Conservation (phyloP, 2,113 vertebrate species). For the Alces alces region DNA sequence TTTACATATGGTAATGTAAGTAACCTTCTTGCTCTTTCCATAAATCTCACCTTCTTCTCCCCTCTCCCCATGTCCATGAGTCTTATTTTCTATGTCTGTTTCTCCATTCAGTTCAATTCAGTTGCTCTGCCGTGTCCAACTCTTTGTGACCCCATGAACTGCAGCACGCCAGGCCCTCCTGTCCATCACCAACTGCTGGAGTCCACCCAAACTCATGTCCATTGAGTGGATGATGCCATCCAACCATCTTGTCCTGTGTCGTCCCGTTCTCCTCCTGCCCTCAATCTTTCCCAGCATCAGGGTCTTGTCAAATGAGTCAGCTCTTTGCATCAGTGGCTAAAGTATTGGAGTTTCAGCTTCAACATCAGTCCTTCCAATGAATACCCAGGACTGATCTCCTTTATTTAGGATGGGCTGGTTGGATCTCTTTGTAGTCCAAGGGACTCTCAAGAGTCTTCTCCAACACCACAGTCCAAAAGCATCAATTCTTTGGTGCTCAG, state of each 20-base stretch:
- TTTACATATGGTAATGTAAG: background rate
- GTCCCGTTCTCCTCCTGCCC: background rate
- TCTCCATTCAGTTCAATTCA: background rate
- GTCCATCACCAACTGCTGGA: background rate
- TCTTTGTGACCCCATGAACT: background rate
- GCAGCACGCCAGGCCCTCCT: background rate
- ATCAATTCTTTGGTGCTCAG: rapidly evolving
- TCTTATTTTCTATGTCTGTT: background rate
- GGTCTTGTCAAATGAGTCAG: background rate
- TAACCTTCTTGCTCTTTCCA: background rate
- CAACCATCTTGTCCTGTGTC: background rate
- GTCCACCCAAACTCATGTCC: background rate
- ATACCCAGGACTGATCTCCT: background rate
- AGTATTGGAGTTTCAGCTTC: background rate
- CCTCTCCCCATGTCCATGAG: background rate
- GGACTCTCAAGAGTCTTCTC: background rate
- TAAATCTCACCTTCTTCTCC: background rate
- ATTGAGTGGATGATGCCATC: background rate
- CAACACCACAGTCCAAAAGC: background rate
- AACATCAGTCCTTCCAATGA: background rate
- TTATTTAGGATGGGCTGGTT: background rate
- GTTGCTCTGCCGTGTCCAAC: background rate
- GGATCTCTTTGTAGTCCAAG: background rate
- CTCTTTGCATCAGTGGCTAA: background rate
- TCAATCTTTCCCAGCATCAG: background rate